Evolutionary conservation across 2,797 vertebrate species (phyloP).

Genomic region (Sebastiscus albofasciatus): DNA sequence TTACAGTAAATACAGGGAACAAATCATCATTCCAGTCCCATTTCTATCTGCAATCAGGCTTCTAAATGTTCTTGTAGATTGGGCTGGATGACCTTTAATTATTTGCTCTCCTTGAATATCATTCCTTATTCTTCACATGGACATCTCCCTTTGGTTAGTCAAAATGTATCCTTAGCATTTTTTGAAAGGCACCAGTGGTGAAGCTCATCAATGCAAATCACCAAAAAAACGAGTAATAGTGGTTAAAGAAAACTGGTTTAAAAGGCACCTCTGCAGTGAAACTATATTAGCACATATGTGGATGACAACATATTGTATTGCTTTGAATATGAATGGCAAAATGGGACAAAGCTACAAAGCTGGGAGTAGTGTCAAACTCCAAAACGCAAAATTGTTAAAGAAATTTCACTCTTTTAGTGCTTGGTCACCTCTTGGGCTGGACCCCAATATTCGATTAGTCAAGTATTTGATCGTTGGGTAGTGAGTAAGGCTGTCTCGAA

Average conservation of each 20-base stretch:
- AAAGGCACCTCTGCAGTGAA: not conserved
- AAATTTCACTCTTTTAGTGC: not conserved
- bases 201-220: constrained; percentile 2
- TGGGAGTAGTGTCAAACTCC: not conserved
- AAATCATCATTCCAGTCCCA: constrained; percentile 59
- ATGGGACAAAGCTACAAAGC: not conserved
- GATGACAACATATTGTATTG: not conserved
- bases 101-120: constrained; percentile 9
- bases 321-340: not conserved
- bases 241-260: not conserved
- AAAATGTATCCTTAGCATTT: not conserved
- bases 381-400: not conserved
- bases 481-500: no score
- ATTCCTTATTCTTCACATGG: constrained; percentile 12
- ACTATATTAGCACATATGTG: not conserved
- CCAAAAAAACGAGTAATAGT: not conserved
- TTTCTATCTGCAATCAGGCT: constrained; percentile 56
- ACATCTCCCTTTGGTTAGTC: not conserved
- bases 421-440: no score
- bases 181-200: not conserved
- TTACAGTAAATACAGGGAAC: constrained; percentile 65
- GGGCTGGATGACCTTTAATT: constrained; percentile 36
- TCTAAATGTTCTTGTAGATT: constrained; percentile 48
- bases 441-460: no score
- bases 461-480: no score